phyloP scores from a whole-genome alignment of 2,888 invertebrate genomes.

The Helleia helle region DNA sequence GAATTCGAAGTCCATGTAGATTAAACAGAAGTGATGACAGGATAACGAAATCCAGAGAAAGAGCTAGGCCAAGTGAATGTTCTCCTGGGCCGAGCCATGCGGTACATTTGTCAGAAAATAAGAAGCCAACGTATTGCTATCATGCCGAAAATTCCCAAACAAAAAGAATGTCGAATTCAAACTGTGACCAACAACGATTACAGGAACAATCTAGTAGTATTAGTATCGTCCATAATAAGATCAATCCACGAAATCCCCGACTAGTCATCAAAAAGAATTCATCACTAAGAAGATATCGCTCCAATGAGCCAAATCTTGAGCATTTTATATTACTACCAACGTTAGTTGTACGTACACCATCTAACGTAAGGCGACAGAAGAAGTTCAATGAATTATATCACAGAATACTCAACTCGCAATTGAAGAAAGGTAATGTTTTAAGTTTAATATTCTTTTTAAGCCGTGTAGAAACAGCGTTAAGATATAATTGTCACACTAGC shows the following conservation, averaged over 20 bases:
- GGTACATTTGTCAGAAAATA: too few species aligned
- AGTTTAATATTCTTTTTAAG: too few species aligned
- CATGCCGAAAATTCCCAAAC: conserved; percentile 36
- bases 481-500: too few species aligned
- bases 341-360: conserved; percentile 55
- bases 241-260: too few species aligned
- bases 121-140: conserved; percentile 50
- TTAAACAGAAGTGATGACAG: not conserved
- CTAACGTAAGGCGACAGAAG: conserved; percentile 58
- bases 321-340: conserved; percentile 59
- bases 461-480: too few species aligned
- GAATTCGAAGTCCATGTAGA: not conserved
- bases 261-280: conserved; percentile 48
- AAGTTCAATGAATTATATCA: conserved; percentile 63
- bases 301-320: conserved; percentile 47
- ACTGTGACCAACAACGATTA: conserved; percentile 8
- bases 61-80: conserved; percentile 27
- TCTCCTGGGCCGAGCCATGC: conserved; percentile 51
- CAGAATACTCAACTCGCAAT: conserved; percentile 48
- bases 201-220: conserved; percentile 36
- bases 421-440: conserved; percentile 42
- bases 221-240: conserved; percentile 33
- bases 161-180: conserved; percentile 18
- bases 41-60: not conserved
- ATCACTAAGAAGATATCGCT: conserved; percentile 34